Conservation (phyloP, 2,888 invertebrate genomes). For the Latrodectus elegans region DNA sequence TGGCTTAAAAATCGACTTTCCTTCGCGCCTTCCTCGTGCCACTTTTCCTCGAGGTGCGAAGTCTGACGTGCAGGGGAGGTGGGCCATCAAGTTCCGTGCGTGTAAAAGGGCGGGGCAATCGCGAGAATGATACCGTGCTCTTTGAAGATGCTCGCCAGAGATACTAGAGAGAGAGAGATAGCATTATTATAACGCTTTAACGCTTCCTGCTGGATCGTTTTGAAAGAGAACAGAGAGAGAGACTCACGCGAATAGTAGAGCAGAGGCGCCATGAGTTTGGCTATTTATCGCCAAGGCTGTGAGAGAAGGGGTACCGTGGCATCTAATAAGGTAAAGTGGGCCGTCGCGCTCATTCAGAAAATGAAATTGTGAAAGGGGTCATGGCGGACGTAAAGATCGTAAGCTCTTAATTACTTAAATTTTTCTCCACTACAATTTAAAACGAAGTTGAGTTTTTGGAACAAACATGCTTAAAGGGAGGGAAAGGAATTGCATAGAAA, state of each 20-base stretch:
- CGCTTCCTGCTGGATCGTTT: conserved; percentile 34
- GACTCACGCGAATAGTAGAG: conserved; percentile 1
- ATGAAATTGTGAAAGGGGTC: conserved; percentile 37
- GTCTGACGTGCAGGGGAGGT: conserved; percentile 11
- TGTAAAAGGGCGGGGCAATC: conserved; percentile 28
- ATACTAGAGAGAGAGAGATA: conserved; percentile 24
- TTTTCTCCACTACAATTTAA: conserved; percentile 1
- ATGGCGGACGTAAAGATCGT: conserved; percentile 7
- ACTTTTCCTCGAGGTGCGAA: conserved; percentile 24
- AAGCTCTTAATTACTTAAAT: conserved; percentile 36
- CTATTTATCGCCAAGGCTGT: neutral
- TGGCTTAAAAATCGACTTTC: conserved; percentile 57
- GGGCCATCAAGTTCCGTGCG: neutral
- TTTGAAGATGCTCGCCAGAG: conserved; percentile 47
- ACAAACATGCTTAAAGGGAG: too few relatives aligned
- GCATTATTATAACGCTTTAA: conserved; percentile 63
- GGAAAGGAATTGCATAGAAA: too few relatives aligned
- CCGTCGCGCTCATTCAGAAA: conserved; percentile 26
- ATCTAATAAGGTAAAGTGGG: conserved; percentile 43
- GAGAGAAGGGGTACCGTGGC: neutral
- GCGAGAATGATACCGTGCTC: conserved; percentile 51
- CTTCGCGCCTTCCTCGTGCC: conserved; percentile 21
- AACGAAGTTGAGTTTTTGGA: too few relatives aligned
- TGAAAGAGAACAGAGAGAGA: conserved; percentile 14
- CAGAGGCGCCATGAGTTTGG: neutral